phyloP scores from a whole-genome alignment of 2,888 invertebrate genomes.

The Lithophane semibrunnea region DNA sequence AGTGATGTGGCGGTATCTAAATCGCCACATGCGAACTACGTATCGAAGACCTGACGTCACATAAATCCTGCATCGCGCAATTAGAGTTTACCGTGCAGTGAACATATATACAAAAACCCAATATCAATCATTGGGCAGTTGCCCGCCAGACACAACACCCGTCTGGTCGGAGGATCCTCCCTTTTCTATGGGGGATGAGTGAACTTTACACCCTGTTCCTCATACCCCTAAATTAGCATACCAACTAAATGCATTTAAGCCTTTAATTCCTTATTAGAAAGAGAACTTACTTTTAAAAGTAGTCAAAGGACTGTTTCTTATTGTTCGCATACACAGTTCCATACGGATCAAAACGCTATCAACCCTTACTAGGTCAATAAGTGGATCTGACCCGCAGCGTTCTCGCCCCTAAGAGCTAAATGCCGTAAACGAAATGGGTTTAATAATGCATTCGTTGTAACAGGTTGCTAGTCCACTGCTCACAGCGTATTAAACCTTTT shows the following conservation, averaged over 20 bases:
- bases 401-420: slow-evolving; percentile 36
- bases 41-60: no score
- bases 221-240: no score
- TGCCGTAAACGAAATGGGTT: slow-evolving; percentile 50
- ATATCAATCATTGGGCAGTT: no score
- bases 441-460: slow-evolving; percentile 57
- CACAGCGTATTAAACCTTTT: slow-evolving; percentile 41
- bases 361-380: slow-evolving; percentile 44
- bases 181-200: no score
- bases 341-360: slow-evolving; percentile 33
- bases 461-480: slow-evolving; percentile 49
- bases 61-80: no score
- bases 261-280: slow-evolving; percentile 32
- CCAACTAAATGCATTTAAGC: slow-evolving; percentile 30
- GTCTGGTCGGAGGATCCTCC: no score
- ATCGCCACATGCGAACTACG: no score
- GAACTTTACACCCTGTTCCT: no score
- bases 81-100: no score
- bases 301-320: slow-evolving; percentile 13
- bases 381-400: slow-evolving; percentile 39
- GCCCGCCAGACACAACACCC: no score
- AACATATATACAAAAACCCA: no score
- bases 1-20: no score
- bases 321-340: slow-evolving; percentile 19
- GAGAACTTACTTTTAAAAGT: slow-evolving; percentile 2